These are phyloP conservation scores for Asobara japonica DNA, from an alignment of 1,140 invertebrate species.

Conservation along the genomic window DNA sequence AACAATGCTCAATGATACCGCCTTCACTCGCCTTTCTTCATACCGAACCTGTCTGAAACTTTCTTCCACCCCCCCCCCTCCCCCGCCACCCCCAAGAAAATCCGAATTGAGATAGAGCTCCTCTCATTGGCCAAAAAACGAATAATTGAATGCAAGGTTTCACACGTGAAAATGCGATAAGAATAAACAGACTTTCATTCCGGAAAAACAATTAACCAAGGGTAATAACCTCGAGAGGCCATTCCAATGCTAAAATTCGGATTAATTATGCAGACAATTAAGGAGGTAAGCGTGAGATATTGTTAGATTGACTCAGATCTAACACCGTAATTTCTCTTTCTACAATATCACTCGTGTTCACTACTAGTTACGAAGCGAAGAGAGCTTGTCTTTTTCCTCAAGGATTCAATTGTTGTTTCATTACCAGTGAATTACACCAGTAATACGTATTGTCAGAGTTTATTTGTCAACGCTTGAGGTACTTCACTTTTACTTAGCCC, in stretches of 20 bases:
- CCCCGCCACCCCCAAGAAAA: neutral
- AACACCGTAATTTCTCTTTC: constrained; percentile 1
- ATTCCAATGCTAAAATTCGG: constrained; percentile 25
- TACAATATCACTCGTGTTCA: constrained; percentile 3
- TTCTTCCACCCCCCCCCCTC: neutral
- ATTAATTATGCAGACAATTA: constrained; percentile 38
- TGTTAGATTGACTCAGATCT: constrained; percentile 20
- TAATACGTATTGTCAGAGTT: too few species aligned
- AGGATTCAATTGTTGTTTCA: constrained; percentile 3
- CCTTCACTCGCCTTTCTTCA: neutral
- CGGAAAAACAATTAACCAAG: neutral
- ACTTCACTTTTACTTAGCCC: too few species aligned
- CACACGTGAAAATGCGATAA: neutral
- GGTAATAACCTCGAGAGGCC: neutral
- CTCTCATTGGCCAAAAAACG: neutral
- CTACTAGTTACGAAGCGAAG: constrained; percentile 9
- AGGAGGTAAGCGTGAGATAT: constrained; percentile 30
- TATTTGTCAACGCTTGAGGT: too few species aligned
- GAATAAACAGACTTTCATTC: neutral
- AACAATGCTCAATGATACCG: too few species aligned
- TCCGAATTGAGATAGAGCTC: too few species aligned
- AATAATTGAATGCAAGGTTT: neutral
- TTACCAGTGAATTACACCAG: too few species aligned
- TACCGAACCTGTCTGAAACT: neutral
- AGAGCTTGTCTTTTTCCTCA: neutral